A percentile compares a stretch with the other conserved stretches of the same genome.
Conservation (phyloP, 2,888 invertebrate species). For the Antheraea assamensis region DNA sequence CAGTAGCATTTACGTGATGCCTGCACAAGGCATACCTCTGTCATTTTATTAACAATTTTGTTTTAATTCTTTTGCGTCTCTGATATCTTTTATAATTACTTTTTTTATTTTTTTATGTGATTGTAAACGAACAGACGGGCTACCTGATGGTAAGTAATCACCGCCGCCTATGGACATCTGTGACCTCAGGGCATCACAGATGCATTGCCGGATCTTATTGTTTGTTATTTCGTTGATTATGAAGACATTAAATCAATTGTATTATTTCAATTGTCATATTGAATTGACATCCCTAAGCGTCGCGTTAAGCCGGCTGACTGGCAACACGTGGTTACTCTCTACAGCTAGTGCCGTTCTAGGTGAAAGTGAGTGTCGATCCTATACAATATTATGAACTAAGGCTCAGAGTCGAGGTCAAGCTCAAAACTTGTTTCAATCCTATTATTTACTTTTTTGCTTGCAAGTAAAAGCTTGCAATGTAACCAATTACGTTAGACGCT, state of each 20-base stretch:
- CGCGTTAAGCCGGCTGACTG: not conserved
- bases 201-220: too few species aligned
- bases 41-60: too few species aligned
- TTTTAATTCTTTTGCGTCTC: not conserved
- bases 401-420: conserved; percentile 62
- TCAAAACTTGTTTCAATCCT: conserved; percentile 64
- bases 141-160: too few species aligned
- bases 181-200: too few species aligned
- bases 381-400: conserved; percentile 53
- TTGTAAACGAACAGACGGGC: too few species aligned
- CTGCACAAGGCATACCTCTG: too few species aligned
- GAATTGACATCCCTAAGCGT: conserved; percentile 14
- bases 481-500: conserved; percentile 9
- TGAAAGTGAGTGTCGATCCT: conserved; percentile 64
- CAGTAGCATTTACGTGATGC: too few species aligned
- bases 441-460: conserved; percentile 59
- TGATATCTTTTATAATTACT: not conserved
- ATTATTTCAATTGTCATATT: not conserved
- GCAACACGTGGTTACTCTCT: conserved; percentile 33
- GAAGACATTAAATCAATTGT: not conserved
- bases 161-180: too few species aligned
- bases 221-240: not conserved
- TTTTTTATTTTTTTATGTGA: too few species aligned
- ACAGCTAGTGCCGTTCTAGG: conserved; percentile 41
- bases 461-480: conserved; percentile 62